Evolutionary conservation across 1,140 invertebrate species (phyloP), one percentile per base, ranked within the genome.

Genomic region (Harpegnathos saltator): DNA sequence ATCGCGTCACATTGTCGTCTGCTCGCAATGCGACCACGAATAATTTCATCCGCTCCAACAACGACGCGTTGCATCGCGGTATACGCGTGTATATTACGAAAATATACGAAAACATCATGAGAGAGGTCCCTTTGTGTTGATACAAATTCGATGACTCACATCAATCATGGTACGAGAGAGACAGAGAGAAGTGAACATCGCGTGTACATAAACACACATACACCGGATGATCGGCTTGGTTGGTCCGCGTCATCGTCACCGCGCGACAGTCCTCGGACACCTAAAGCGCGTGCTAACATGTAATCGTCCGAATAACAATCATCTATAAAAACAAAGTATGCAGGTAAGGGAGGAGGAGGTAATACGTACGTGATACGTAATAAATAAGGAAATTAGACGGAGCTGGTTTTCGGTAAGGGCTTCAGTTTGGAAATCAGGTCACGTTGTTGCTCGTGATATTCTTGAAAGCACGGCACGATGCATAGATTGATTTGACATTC

Each of bases 401-500:
- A 94, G 65, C 91, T 92, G 62, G 94, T 95, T 91, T 95, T 95
- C 63, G 94, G 94, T 81, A 92, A 87, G 90, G 94, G 81, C 89
- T 92, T 90, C 85, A 91, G 85, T 89, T 91, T 87, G 88, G 90
- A 59, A 89, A 88, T 74, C 85, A 92, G 17, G 78, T 94, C 82
- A 88, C 89, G 68, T 66, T 93, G 85, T 89, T 95, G 88, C 89
- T 97, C 96, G 91, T 97, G 97, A 91, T 97, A 97, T 90, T 97
- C 96, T 92, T 98, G 97, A 94, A 97, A 98, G 92, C 97, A 98
- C 29, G 97, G 97, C 59, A 98, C 97, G 89, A 98, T 97, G 93
- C 97, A 98, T 59, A 98, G 95, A 93, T 98, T 98, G 58, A 96
- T 97, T 91, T 97, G 96, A 93, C 97, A 98, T 91, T 98, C 97